Percentiles rank a stretch among this genome's conserved stretches.
Evolutionary conservation across 2,888 invertebrate genomes (phyloP).

Genomic region (Coelinius sp.): DNA sequence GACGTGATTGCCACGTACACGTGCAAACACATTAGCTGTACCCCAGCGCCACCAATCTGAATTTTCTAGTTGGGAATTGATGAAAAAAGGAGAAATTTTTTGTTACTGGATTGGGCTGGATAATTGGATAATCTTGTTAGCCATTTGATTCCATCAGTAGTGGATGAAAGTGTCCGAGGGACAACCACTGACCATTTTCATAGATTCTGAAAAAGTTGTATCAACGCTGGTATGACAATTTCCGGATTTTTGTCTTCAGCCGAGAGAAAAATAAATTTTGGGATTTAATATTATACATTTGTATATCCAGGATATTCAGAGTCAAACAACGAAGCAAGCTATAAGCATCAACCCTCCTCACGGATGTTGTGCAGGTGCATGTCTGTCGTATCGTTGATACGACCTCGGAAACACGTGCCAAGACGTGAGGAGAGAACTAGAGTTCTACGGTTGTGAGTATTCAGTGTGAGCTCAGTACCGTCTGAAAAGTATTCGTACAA

Average conservation of each 20-base stretch:
- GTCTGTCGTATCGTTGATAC: not conserved
- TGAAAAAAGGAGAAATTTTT: not conserved
- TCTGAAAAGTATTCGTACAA: constrained; percentile 47
- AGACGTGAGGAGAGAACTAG: constrained; percentile 19
- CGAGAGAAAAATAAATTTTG: not conserved
- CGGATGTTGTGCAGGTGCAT: not conserved
- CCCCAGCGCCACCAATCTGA: not conserved
- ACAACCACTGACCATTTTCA: not conserved
- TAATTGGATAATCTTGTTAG: constrained; percentile 47
- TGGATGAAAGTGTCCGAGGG: constrained; percentile 11
- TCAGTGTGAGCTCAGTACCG: constrained; percentile 48
- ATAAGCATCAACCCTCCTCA: not conserved
- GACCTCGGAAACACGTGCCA: not conserved
- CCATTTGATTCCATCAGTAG: constrained; percentile 44
- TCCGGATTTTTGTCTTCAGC: not conserved
- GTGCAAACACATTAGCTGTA: not conserved
- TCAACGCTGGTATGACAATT: too few species aligned
- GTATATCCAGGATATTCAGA: not conserved
- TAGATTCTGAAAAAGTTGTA: not conserved
- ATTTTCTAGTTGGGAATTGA: not conserved
- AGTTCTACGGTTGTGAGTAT: constrained; percentile 44
- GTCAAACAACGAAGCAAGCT: not conserved
- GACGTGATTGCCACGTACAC: constrained; percentile 15
- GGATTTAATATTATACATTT: not conserved
- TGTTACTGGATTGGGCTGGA: not conserved